Evolutionary conservation across 2,113 vertebrate species (phyloP), one percentile per base, ranked within the genome.

Genomic region (Fukomys damarensis): DNA sequence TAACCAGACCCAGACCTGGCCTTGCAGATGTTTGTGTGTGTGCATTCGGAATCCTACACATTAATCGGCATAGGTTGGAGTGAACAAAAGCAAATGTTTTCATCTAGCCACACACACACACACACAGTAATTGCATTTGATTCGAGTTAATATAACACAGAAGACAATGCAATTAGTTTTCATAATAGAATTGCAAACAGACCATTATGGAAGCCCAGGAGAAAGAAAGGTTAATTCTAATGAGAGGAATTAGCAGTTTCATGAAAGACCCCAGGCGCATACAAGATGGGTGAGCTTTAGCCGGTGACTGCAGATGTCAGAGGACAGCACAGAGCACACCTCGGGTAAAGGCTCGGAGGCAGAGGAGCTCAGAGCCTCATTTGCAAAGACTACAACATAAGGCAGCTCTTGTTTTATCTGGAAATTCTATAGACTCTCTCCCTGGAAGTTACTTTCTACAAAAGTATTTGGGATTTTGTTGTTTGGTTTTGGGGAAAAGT

Each of bases 41-140:
- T 43, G 5, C 26, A n/a, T 92, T 87, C 68, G 87, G 65, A 79
- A 86, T 74, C 82, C 24, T 79, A n/a, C 49, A 70, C 46, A 35
- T 82, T 96, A 89, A 83, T 74, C 59, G 77, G 16, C 58, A 24
- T 56, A 80, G 5, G 5, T 14, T 83, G 74, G 85, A 94, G 16
- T 5, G 65, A 70, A n/a, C 92, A 32, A 92, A 94, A 97, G n/a
- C 65, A 24, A 95, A 77, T 5, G 8, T 35, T 83, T 95, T 97
- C 84, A 95, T 81, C 49, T 92, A 76, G 22, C 41, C n/a, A 70
- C 19, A 38, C n/a, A 20, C 35, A 70, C 66, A 72, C 66, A 68
- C 16, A 52, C n/a, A 26, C 32, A 93, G 30, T 28, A 86, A 68
- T 30, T 38, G 4, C 2, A 89, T 68, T 49, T 94, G 54, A 7